Base-by-base conservation (phyloP, 2,797 vertebrate species). In the Acipenser ruthenus region DNA sequence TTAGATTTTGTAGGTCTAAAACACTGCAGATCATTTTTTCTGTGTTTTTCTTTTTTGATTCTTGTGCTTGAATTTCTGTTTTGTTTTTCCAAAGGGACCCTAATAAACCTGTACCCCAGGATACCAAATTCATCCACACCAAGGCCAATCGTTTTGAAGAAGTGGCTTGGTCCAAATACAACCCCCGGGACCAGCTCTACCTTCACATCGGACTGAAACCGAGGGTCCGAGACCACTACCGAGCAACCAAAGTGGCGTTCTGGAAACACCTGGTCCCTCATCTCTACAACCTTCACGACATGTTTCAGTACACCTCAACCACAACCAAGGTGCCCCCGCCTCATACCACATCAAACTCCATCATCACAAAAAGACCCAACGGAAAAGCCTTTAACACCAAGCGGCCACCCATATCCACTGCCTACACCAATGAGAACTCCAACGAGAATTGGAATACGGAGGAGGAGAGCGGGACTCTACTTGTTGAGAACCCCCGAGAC, bases 261-360 rank as follows among this genome's bases (percentile, higher is more conserved):
- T 99, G 97, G 97, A 98, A 98, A 83, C 96, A 99, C 81, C 85
- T 99, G 73, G 97, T 99, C 65, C 97, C 97, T 8, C 96, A 99
- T 76, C 89, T 99, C 48, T 98, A 99, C 83, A 99, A 99, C 84
- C 91, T 99, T 65, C 95, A 99, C 0, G 97, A 98, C 71, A 99
- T 98, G 95, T 99, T 99, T 87, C 95, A 99, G 76, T 99, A 99
- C 83, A 98, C 96, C 10, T 98, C 95, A 72, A 95, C 93, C 69
- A 99, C 97, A 79, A 99, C 97, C 81, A 98, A 95, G 91, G 96
- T 97, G 89, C 96, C 96, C 0, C 95, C 95, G 0, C 93, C 91
- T 0, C 95, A 98, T 77, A 94, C 95, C 73, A 98, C 96, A 0
- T 95, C 96, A 84, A 97, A 95, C 82, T 94, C 93, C 65, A 85